Conservation (phyloP, 1,140 invertebrate species). For the Pinna nobilis region DNA sequence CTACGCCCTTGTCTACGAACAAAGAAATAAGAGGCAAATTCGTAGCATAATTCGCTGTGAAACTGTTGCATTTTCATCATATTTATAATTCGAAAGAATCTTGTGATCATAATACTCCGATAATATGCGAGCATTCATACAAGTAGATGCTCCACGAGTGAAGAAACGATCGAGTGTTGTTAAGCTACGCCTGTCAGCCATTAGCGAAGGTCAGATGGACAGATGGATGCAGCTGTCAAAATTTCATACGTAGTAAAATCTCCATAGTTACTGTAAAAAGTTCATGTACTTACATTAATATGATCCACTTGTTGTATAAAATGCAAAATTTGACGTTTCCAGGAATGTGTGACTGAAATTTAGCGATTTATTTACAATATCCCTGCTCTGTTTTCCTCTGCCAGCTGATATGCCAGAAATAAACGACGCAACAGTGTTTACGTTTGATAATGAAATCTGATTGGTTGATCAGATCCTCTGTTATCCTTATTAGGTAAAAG, state of each 20-base stretch:
- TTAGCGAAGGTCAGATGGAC: conserved; percentile 33
- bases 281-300: conserved; percentile 2
- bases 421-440: conserved; percentile 43
- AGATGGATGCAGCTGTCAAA: conserved; percentile 31
- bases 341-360: conserved; percentile 16
- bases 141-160: too few species aligned
- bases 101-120: neutral
- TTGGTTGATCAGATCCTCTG: conserved; percentile 19
- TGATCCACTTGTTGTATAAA: neutral
- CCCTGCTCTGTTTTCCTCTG: conserved; percentile 12
- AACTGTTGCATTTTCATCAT: neutral
- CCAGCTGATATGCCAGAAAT: conserved; percentile 21
- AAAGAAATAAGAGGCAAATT: neutral
- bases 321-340: neutral
- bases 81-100: neutral
- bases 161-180: too few species aligned
- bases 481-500: conserved; percentile 32
- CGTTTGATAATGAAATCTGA: conserved; percentile 21
- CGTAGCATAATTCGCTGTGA: neutral
- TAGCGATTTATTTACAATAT: conserved; percentile 22
- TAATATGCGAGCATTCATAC: neutral
- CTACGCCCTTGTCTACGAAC: neutral
- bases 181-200: conserved; percentile 27
- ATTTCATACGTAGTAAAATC: conserved; percentile 8
- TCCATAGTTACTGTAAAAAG: neutral